These are phyloP conservation scores for Onychomys torridus DNA, from an alignment of 2,797 vertebrate genomes.

Conservation along the genomic window DNA sequence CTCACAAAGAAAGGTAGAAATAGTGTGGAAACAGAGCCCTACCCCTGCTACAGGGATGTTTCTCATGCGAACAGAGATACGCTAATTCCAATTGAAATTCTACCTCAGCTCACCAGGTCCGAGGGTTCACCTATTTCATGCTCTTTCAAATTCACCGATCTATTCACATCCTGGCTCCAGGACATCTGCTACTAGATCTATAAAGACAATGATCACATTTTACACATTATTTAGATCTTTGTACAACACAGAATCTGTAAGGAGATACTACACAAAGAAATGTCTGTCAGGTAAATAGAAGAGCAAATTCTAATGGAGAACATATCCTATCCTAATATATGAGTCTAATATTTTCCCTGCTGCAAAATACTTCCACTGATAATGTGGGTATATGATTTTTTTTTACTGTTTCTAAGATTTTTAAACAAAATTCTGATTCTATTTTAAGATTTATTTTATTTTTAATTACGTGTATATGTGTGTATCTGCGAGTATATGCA, in stretches of 20 bases:
- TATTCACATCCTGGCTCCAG: neutral
- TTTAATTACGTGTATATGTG: neutral
- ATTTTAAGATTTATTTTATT: neutral
- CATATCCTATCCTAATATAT: neutral
- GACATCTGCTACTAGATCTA: neutral
- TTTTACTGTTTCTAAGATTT: neutral
- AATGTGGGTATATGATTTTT: neutral
- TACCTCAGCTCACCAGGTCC: neutral
- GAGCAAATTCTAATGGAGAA: neutral
- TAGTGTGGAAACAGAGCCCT: neutral
- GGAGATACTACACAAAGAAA: neutral
- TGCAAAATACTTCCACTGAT: neutral
- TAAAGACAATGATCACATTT: neutral
- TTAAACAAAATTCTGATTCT: neutral
- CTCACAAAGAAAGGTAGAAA: neutral
- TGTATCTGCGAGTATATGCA: neutral
- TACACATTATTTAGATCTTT: neutral
- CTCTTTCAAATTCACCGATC: neutral
- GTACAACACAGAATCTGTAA: neutral
- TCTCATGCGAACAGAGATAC: neutral
- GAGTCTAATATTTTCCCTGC: neutral
- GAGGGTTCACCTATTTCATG: neutral
- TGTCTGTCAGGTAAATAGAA: constrained; percentile 4
- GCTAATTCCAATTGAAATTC: neutral
- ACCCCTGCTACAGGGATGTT: rapidly evolving